Conservation (phyloP, 2,888 invertebrate species). For the Ellobium chinense region DNA sequence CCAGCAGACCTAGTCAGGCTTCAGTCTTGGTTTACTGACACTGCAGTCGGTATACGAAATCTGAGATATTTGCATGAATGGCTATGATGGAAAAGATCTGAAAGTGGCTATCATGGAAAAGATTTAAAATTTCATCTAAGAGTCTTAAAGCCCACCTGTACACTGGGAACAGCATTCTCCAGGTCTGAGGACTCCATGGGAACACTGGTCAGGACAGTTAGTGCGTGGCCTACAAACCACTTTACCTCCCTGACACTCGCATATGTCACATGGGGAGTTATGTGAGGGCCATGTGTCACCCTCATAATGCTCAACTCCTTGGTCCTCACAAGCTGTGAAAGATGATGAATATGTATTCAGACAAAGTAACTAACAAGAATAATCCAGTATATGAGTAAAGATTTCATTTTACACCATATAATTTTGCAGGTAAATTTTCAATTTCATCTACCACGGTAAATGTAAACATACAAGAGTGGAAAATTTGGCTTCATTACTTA, state of each 20-base stretch:
- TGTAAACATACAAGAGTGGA: too few species aligned
- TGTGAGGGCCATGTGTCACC: conserved; percentile 66
- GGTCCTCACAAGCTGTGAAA: conserved; percentile 54
- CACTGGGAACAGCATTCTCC: conserved; percentile 73
- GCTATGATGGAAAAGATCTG: too few species aligned
- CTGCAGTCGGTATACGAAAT: too few species aligned
- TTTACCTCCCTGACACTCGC: conserved; percentile 66
- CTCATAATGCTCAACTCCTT: conserved; percentile 64
- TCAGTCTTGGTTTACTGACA: too few species aligned
- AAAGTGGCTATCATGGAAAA: neutral
- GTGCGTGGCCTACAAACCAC: conserved; percentile 58
- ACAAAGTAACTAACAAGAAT: neutral
- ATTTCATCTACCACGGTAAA: too few species aligned
- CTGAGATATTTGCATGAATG: too few species aligned
- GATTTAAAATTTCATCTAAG: neutral
- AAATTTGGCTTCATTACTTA: too few species aligned
- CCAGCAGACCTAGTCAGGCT: too few species aligned
- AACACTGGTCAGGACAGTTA: conserved; percentile 63
- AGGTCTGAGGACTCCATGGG: conserved; percentile 63
- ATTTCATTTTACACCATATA: too few species aligned
- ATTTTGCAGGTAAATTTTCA: too few species aligned
- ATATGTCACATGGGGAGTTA: conserved; percentile 67
- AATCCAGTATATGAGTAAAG: too few species aligned
- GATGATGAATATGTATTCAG: neutral
- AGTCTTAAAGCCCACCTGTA: conserved; percentile 57